Conservation (phyloP, 2,888 invertebrate species). For the Atrina japonica region DNA sequence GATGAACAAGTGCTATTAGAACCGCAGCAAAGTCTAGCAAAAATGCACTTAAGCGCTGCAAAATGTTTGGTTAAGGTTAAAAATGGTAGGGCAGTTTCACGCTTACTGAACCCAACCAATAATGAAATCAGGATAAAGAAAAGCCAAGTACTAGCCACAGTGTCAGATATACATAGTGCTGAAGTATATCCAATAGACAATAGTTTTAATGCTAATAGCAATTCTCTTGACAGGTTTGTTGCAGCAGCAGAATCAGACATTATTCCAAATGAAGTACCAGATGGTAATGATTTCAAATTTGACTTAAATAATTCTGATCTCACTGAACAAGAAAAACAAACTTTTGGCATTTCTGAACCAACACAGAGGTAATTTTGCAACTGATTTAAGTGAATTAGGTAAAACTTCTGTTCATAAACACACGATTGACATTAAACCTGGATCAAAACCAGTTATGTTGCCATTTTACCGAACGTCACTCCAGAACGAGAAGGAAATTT, state of each 20-base stretch:
- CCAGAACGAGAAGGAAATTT: not conserved
- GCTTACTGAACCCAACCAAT: conserved; percentile 15
- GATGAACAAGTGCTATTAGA: conserved; percentile 18
- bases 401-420: conserved; percentile 33
- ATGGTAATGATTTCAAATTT: conserved; percentile 3
- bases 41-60: conserved; percentile 11
- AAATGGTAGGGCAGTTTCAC: conserved; percentile 4
- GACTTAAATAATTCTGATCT: conserved; percentile 20
- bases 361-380: conserved; percentile 26
- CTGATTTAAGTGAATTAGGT: too few species aligned
- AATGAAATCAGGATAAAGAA: not conserved
- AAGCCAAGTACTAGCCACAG: conserved; percentile 5
- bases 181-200: too few species aligned
- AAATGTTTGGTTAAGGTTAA: conserved; percentile 14
- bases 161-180: not conserved
- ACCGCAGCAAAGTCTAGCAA: conserved; percentile 2
- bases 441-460: conserved; percentile 30
- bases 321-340: conserved; percentile 7
- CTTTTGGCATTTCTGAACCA: conserved; percentile 19
- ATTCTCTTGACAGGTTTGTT: not conserved
- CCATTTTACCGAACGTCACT: conserved; percentile 25
- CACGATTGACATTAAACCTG: conserved; percentile 35
- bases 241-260: too few species aligned
- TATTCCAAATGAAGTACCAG: too few species aligned
- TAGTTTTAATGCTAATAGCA: too few species aligned